These are phyloP conservation scores for Pachypanchax playfairii DNA, from an alignment of 2,113 vertebrate species.

Conservation along the genomic window DNA sequence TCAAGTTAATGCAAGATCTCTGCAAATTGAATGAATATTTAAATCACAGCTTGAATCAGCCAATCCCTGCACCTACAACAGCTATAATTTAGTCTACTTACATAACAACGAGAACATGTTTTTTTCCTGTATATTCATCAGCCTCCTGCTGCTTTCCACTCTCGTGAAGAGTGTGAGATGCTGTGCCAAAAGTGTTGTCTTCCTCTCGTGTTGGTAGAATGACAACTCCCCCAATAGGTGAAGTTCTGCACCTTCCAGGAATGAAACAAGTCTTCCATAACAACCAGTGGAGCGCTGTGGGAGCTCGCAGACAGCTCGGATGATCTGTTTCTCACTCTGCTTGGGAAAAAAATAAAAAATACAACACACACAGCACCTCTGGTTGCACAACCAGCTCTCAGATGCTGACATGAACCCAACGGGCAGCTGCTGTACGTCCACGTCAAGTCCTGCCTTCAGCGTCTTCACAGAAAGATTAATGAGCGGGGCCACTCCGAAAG, in stretches of 20 bases:
- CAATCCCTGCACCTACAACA: constrained; percentile 40
- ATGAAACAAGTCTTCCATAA: constrained; percentile 55
- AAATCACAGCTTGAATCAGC: constrained; percentile 63
- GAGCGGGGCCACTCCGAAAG: constrained; percentile 58
- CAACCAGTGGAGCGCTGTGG: constrained; percentile 40
- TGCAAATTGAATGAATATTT: constrained; percentile 61
- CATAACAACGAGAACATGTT: constrained; percentile 53
- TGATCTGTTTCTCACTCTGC: constrained; percentile 22
- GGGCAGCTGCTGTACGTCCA: constrained; percentile 44
- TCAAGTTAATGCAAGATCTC: constrained; percentile 28
- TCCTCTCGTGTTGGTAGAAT: constrained; percentile 60
- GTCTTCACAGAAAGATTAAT: constrained; percentile 75
- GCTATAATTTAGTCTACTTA: constrained; percentile 55
- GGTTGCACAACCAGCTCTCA: constrained; percentile 31
- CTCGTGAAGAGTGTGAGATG: constrained; percentile 39
- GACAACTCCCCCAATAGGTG: constrained; percentile 65
- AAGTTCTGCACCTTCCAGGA: constrained; percentile 64
- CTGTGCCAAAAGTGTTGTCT: constrained; percentile 55
- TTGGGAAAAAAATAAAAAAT: constrained; percentile 45
- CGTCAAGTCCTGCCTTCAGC: constrained; percentile 69
- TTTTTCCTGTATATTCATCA: constrained; percentile 59
- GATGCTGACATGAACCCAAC: constrained; percentile 47
- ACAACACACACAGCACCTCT: constrained; percentile 20
- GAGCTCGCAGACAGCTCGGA: constrained; percentile 29
- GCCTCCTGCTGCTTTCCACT: constrained; percentile 60